phyloP scores from a whole-genome alignment of 2,113 vertebrate species.

The Campylorhamphus procurvoides region DNA sequence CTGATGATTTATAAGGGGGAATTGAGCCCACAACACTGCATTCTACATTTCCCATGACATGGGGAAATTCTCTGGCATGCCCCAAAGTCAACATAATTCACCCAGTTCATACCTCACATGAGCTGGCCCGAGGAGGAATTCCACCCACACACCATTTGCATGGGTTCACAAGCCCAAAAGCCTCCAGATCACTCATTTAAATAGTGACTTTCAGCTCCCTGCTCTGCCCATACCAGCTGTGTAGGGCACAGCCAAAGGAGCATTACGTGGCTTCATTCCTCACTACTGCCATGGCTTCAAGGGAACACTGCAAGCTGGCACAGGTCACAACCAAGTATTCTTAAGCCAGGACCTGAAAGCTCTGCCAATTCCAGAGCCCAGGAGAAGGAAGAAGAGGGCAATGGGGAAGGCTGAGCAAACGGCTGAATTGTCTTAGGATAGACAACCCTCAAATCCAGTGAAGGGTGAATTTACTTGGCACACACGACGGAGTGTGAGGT shows the following conservation, averaged over 20 bases:
- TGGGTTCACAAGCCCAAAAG: background rate
- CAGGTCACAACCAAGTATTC: background rate
- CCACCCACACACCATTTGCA: background rate
- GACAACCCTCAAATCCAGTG: rapidly evolving
- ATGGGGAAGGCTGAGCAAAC: background rate
- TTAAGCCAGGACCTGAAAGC: background rate
- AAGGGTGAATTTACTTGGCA: background rate
- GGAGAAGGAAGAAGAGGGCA: background rate
- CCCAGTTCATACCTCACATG: rapidly evolving
- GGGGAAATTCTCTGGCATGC: background rate
- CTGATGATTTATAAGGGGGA: background rate
- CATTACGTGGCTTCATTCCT: rapidly evolving
- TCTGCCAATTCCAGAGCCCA: background rate
- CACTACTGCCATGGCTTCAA: background rate
- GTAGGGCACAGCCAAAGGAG: background rate
- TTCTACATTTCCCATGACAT: rapidly evolving
- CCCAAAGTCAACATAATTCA: background rate
- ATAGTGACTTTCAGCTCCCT: background rate
- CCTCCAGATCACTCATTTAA: background rate
- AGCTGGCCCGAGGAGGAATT: background rate
- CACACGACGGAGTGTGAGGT: rapidly evolving
- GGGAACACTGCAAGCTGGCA: background rate
- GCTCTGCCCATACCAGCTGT: background rate
- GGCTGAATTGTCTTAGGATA: background rate
- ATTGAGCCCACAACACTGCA: background rate